Base-by-base conservation (phyloP, 2,888 invertebrate species). In the Amphipoea lucens region DNA sequence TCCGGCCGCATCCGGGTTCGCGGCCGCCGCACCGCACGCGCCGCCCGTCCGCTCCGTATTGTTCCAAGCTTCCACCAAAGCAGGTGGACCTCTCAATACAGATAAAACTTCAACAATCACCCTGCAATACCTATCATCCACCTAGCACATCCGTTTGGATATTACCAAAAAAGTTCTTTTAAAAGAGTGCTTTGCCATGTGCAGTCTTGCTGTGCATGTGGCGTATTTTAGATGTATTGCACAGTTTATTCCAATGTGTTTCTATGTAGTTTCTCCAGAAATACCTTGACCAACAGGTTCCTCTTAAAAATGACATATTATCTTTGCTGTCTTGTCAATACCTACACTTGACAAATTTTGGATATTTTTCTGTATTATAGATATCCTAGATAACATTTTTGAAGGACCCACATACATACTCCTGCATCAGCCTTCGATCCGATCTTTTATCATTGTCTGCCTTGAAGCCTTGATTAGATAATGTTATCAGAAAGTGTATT, bases 1-100 rank as follows among this genome's bases (percentile, higher is more conserved):
- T 88, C 90, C 92, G 81, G 92, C 93, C 91, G 95, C 94, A 96
- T 96, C 96, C 96, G 96, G 96, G 96, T 96, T 96, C 96, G 96
- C 95, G 96, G 95, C 95, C 96, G 95, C 51, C 92, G 94, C 94
- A 93, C 95, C 45, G 45, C 48, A 45, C 45, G 96, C 95, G 95
- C 29, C 29, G 29, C 29, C 94, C 92, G 90, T 84, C 80, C 87
- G 87, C 86, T 87, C 86, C 83, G 92, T 91, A 91, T 91, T 91
- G 91, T 90, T 87, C 86, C 80, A 81, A 82, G 77, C 81, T 83
- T 87, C 80, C 76, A 74, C 70, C 42, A 66, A 80, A 80, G 75
- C 85, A 88, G 88, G 87, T 87, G 80, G 83, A 84, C 81, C 79
- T 82, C 65, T 80, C 66, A 76, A 63, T 54, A 57, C 5, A 57